Evolutionary conservation across 1,140 invertebrate genomes (phyloP).

Genomic region (Cheumatopsyche charites): DNA sequence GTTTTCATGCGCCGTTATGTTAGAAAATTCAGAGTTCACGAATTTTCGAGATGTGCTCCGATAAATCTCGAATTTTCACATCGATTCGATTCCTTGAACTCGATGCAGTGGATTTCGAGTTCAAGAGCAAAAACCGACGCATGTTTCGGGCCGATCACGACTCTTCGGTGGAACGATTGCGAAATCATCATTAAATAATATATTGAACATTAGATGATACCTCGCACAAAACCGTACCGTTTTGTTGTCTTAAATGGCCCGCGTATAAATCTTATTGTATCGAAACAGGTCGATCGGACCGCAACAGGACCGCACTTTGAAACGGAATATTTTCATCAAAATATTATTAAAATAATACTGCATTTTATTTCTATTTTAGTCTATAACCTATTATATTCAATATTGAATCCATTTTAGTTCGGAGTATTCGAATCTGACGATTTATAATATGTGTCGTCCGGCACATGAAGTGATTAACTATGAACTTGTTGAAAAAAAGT

Average conservation of each 20-base stretch:
- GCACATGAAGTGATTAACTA: too few species aligned
- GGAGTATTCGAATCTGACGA: too few species aligned
- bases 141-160: constrained; percentile 11
- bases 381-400: too few species aligned
- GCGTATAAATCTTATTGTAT: constrained; percentile 31
- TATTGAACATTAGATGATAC: constrained; percentile 30
- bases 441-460: too few species aligned
- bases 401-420: too few species aligned
- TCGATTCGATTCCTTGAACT: constrained; percentile 34
- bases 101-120: background rate
- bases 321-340: too few species aligned
- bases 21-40: constrained; percentile 18
- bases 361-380: too few species aligned
- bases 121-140: constrained; percentile 28
- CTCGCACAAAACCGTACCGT: constrained; percentile 20
- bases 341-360: too few species aligned
- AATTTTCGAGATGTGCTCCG: background rate
- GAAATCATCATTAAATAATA: constrained; percentile 36
- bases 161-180: constrained; percentile 16
- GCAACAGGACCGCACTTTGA: too few species aligned
- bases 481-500: too few species aligned
- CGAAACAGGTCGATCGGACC: constrained; percentile 21
- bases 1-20: constrained; percentile 7
- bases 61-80: constrained; percentile 34
- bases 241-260: constrained; percentile 31